phyloP scores from a whole-genome alignment of 1,140 invertebrate species.

The Chrysopa pallens region DNA sequence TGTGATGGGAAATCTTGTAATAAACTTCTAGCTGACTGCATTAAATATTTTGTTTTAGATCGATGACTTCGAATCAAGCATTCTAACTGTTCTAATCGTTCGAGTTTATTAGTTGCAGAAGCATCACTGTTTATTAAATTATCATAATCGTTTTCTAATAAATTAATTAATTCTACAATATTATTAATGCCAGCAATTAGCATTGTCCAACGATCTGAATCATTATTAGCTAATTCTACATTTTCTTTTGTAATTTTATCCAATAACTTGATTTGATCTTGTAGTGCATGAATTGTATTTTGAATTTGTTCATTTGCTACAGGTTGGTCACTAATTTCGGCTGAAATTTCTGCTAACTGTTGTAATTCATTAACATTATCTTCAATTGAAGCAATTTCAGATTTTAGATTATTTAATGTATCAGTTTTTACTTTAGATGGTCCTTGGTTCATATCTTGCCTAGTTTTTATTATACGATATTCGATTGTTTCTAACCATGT shows the following conservation, averaged over 20 bases:
- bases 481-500: conserved; percentile 69
- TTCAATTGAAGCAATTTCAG: conserved; percentile 30
- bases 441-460: conserved; percentile 32
- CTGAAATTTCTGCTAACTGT: conserved; percentile 10
- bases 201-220: conserved; percentile 47
- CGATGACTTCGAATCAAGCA: conserved; percentile 31
- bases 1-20: conserved; percentile 41
- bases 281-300: conserved; percentile 16
- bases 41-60: conserved; percentile 27
- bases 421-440: conserved; percentile 26
- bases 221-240: conserved; percentile 34
- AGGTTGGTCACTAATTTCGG: conserved; percentile 15
- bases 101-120: conserved; percentile 38
- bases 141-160: conserved; percentile 32
- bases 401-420: conserved; percentile 25
- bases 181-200: conserved; percentile 39
- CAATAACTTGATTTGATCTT: conserved; percentile 34
- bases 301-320: conserved; percentile 26
- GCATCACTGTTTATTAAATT: conserved; percentile 34
- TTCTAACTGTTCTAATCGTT: conserved; percentile 45
- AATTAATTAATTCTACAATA: conserved; percentile 29
- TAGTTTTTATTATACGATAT: conserved; percentile 48
- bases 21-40: conserved; percentile 30
- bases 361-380: conserved; percentile 25
- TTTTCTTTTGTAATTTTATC: conserved; percentile 39